A percentile compares a stretch with the other conserved stretches of the same genome.
Evolutionary conservation across 1,140 invertebrate genomes (phyloP).

Genomic region (Bilobella aurantiaca): DNA sequence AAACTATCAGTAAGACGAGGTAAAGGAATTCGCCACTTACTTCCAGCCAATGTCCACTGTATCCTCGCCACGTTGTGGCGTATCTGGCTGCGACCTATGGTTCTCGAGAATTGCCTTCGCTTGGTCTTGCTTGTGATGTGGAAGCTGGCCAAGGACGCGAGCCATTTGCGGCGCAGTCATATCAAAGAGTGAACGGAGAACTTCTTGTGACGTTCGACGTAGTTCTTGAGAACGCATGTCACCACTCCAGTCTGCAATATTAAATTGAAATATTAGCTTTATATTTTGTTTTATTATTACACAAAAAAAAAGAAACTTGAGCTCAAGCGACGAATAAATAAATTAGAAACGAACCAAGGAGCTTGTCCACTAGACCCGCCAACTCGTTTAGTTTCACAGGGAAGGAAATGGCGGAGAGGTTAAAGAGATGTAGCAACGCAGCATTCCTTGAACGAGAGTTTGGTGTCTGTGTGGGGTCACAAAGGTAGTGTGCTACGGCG

Average conservation of each 20-base stretch:
- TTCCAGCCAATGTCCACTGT: constrained; percentile 10
- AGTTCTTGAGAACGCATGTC: constrained; percentile 32
- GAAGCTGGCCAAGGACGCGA: constrained; percentile 21
- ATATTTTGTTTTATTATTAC: too few species aligned
- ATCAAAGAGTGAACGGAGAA: constrained; percentile 31
- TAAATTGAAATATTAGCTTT: too few species aligned
- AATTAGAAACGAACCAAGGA: too few species aligned
- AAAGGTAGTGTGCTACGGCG: constrained; percentile 33
- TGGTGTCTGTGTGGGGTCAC: constrained; percentile 34
- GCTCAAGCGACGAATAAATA: too few species aligned
- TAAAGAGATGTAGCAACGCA: constrained; percentile 30
- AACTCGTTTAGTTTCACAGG: constrained; percentile 32
- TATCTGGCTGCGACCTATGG: not conserved
- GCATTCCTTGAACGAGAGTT: constrained; percentile 29
- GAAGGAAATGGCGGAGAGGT: constrained; percentile 27
- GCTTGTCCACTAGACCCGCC: constrained; percentile 32
- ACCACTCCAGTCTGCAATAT: constrained; percentile 28
- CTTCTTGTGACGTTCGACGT: constrained; percentile 30
- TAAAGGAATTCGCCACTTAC: not conserved
- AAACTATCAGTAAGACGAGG: constrained; percentile 18
- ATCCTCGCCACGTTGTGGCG: constrained; percentile 13
- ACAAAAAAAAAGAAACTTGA: not conserved
- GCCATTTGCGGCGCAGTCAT: constrained; percentile 35
- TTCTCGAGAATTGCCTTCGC: constrained; percentile 31
- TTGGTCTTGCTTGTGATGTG: constrained; percentile 30